phyloP scores from a whole-genome alignment of 2,797 vertebrate genomes.

The Karalla daura region DNA sequence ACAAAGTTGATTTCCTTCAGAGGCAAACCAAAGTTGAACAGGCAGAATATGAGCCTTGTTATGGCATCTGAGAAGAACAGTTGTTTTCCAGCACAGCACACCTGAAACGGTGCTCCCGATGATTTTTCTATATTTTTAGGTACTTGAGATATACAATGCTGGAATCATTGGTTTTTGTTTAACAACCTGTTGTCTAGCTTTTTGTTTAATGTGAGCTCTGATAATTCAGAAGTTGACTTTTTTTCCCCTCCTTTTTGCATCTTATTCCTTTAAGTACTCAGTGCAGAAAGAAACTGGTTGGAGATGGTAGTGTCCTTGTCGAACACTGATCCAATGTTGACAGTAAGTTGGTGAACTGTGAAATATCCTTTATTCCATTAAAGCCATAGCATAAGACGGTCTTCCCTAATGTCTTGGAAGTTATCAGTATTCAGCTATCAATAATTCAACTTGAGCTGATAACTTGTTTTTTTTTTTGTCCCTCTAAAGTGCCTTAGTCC shows the following conservation, averaged over 20 bases:
- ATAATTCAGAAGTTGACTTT: no score
- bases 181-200: no score
- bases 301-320: background rate
- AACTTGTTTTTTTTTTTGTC: constrained; percentile 4
- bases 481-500: constrained; percentile 62
- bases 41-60: background rate
- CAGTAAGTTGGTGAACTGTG: background rate
- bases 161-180: no score
- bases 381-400: constrained; percentile 5
- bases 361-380: background rate
- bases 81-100: constrained; percentile 7
- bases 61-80: constrained; percentile 18
- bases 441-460: constrained; percentile 4
- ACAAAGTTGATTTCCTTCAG: background rate
- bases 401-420: constrained; percentile 25
- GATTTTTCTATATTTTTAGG: background rate
- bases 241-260: background rate
- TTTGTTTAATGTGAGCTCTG: no score
- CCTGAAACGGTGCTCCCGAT: constrained; percentile 1
- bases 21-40: constrained; percentile 32
- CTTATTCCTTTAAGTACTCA: background rate
- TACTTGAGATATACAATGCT: no score
- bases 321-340: constrained; percentile 21
- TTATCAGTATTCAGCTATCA: background rate
- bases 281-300: background rate